A percentile compares a stretch with the other conserved stretches of the same genome.
Evolutionary conservation across 2,113 vertebrate species (phyloP).

Genomic region (Scartelaos histophorus): DNA sequence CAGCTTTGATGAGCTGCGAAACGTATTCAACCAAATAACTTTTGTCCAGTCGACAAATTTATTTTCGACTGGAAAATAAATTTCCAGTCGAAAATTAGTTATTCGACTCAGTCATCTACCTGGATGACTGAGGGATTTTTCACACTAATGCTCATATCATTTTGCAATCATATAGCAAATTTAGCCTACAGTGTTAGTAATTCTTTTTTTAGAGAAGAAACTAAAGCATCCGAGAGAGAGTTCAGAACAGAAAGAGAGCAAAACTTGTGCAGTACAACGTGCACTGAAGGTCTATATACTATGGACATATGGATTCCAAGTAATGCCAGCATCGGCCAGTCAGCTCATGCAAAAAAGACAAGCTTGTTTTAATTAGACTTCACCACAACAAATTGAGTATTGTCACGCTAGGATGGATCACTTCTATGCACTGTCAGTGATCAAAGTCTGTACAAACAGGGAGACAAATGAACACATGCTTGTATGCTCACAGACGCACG

Average conservation of each 20-base stretch:
- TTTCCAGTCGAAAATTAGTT: no score
- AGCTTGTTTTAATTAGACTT: constrained; percentile 54
- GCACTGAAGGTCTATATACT: not conserved
- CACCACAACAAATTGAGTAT: constrained; percentile 35
- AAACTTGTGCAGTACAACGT: not conserved
- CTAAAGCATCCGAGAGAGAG: not conserved
- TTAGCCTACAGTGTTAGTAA: no score
- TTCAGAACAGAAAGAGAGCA: not conserved
- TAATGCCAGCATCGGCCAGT: constrained; percentile 28
- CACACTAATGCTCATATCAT: no score
- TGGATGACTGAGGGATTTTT: no score
- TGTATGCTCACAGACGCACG: constrained; percentile 17
- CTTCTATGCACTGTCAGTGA: constrained; percentile 31
- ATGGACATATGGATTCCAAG: constrained; percentile 38
- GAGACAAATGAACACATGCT: constrained; percentile 36
- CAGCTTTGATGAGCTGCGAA: no score
- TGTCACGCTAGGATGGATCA: constrained; percentile 28
- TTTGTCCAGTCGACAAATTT: no score
- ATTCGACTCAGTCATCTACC: no score
- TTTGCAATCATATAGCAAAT: no score
- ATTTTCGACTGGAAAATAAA: no score
- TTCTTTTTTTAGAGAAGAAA: not conserved
- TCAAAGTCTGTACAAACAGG: constrained; percentile 39
- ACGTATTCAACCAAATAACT: no score
- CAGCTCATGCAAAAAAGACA: constrained; percentile 25